These are phyloP conservation scores for Diarsia rubi DNA, from an alignment of 2,888 invertebrate species.

Conservation along the genomic window DNA sequence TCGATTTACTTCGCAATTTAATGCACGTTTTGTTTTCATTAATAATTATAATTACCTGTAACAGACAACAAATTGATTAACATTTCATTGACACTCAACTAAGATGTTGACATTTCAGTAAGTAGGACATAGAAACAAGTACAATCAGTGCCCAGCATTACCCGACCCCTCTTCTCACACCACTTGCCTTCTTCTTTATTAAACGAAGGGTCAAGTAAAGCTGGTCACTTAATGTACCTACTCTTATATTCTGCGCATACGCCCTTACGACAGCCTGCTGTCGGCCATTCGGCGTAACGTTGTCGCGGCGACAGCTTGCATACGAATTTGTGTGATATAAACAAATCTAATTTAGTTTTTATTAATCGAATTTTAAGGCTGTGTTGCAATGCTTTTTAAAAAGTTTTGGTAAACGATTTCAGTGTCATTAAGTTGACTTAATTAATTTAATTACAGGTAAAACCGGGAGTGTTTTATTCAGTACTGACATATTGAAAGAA, in stretches of 20 bases:
- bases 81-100: constrained; percentile 67
- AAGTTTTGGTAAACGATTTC: constrained; percentile 13
- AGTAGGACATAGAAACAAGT: constrained; percentile 73
- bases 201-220: too few species aligned
- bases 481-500: neutral
- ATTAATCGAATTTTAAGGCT: constrained; percentile 33
- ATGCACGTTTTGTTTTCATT: constrained; percentile 27
- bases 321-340: constrained; percentile 62
- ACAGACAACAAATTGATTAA: constrained; percentile 75
- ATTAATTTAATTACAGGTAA: neutral
- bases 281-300: constrained; percentile 78
- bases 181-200: too few species aligned
- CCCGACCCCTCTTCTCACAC: too few species aligned
- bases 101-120: constrained; percentile 80
- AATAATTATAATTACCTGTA: constrained; percentile 78
- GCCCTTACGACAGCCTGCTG: constrained; percentile 79
- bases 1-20: constrained; percentile 29
- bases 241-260: constrained; percentile 76
- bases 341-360: constrained; percentile 54
- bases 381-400: constrained; percentile 25
- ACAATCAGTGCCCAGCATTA: neutral
- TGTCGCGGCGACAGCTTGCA: constrained; percentile 67
- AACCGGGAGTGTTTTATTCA: neutral
- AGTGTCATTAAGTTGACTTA: neutral
- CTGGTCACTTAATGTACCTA: neutral